These are phyloP conservation scores for Terrapene triunguis DNA, from an alignment of 2,113 vertebrate genomes.

Conservation along the genomic window DNA sequence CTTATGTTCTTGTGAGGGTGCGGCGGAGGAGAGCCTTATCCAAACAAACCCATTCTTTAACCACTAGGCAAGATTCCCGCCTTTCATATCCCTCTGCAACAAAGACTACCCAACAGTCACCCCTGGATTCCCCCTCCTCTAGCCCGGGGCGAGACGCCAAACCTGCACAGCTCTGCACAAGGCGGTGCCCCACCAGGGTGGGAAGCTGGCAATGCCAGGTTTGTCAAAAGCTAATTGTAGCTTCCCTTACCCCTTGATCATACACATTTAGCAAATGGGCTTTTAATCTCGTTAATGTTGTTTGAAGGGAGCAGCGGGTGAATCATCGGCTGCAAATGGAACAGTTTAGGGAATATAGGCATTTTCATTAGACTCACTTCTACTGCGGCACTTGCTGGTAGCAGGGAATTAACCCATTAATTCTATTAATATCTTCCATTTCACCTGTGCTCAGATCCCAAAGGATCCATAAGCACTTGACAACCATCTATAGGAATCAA, in stretches of 20 bases:
- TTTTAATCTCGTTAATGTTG: slow-evolving; percentile 57
- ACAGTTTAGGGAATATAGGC: slow-evolving; percentile 64
- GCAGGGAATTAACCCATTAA: slow-evolving; percentile 73
- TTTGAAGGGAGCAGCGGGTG: slow-evolving; percentile 55
- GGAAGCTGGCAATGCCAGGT: background rate
- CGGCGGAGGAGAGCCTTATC: background rate
- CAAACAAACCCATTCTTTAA: background rate
- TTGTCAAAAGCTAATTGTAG: background rate
- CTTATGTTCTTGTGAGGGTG: no score
- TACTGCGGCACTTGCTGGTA: slow-evolving; percentile 48
- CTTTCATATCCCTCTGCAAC: background rate
- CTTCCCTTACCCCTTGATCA: background rate
- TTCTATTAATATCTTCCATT: slow-evolving; percentile 61
- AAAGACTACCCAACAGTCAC: background rate
- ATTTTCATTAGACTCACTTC: slow-evolving; percentile 73
- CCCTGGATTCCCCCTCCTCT: background rate
- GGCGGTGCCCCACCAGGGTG: rapidly evolving
- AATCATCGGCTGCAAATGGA: slow-evolving; percentile 72
- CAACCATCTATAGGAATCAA: slow-evolving; percentile 16
- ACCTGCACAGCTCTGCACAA: background rate
- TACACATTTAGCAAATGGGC: slow-evolving; percentile 42
- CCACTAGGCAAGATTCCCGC: background rate
- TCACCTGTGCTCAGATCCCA: background rate
- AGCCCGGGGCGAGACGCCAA: background rate
- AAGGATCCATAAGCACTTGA: slow-evolving; percentile 6